Base-by-base conservation (phyloP, 2,888 invertebrate genomes). In the Eilema caniola region DNA sequence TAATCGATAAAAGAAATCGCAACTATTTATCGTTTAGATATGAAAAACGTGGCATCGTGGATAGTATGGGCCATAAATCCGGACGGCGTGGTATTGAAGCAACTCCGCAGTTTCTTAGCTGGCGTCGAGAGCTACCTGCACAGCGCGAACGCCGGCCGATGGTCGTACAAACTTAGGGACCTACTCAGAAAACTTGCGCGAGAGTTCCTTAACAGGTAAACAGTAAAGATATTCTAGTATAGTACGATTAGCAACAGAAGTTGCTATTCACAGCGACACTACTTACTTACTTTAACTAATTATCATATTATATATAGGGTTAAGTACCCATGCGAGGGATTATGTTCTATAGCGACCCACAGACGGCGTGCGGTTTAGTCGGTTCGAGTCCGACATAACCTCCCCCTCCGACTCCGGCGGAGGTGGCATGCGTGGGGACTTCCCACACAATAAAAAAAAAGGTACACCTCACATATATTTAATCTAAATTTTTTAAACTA, bases 101-200 rank as follows among this genome's bases (percentile, higher is more conserved):
- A 98, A 84, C 93, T 99, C 67, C 96, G 97, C 70, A 97, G 97
- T 82, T 97, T 99, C 86, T 96, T 99, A 86, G 97, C 97, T 79
- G 97, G 98, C 0, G 94, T 98, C 5, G 98, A 98, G 89, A 97
- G 98, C 7, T 99, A 98, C 91, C 97, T 97, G 83, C 98, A 99
- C 92, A 98, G 98, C 67, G 98, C 98, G 0, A 99, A 99, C 90
- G 91, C 95, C 56, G 99, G 99, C 33, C 96, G 96, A 62, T 99
- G 99, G 98, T 96, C 97, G 0, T 90, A 90, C 75, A 96, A 96
- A 77, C 93, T 98, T 1, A 96, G 96, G 70, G 97, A 97, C 70
- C 91, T 98, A 10, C 92, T 98, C 4, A 95, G 96, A 66, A 97
- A 97, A 85, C 92, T 98, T n/a, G 95, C 97, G 0, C 94, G 94